Conservation (phyloP, 2,797 vertebrate species). For the Lagocephalus sceleratus region DNA sequence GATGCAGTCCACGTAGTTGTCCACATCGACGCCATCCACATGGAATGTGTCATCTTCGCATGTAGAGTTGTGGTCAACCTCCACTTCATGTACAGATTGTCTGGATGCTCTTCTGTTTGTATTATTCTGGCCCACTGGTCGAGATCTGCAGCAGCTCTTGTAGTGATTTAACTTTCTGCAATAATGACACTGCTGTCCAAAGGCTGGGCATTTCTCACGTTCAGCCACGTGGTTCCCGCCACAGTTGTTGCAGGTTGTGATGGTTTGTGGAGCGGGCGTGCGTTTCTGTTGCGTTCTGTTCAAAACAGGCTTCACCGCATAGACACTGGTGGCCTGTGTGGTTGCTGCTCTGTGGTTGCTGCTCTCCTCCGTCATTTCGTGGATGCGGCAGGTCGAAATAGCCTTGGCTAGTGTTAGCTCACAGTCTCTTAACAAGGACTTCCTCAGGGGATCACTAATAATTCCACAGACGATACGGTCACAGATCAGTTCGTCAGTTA, state of each 20-base stretch:
- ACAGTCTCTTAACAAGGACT: constrained; percentile 11
- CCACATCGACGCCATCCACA: constrained; percentile 6
- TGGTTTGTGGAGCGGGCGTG: not conserved
- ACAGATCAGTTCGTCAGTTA: not conserved
- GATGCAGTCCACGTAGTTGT: not conserved
- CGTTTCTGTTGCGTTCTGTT: not conserved
- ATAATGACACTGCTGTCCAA: constrained; percentile 18
- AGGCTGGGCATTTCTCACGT: constrained; percentile 22
- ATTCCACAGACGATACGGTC: not conserved
- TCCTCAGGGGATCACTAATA: constrained; percentile 2
- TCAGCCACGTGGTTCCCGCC: constrained; percentile 14
- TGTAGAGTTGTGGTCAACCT: not conserved
- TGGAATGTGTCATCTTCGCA: constrained; percentile 18
- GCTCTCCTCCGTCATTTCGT: constrained; percentile 28
- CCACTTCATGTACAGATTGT: constrained; percentile 9
- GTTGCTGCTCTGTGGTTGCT: no score
- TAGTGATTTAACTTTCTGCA: constrained; percentile 30
- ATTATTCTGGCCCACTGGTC: not conserved
- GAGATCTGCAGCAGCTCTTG: constrained; percentile 29
- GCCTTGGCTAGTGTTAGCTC: constrained; percentile 22
- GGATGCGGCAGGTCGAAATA: constrained; percentile 15
- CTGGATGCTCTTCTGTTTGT: not conserved
- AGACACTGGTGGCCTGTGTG: constrained; percentile 1
- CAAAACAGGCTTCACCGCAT: not conserved
- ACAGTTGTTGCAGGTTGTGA: constrained; percentile 29